Conservation (phyloP, 2,888 invertebrate species). For the Sipunculus nudus region DNA sequence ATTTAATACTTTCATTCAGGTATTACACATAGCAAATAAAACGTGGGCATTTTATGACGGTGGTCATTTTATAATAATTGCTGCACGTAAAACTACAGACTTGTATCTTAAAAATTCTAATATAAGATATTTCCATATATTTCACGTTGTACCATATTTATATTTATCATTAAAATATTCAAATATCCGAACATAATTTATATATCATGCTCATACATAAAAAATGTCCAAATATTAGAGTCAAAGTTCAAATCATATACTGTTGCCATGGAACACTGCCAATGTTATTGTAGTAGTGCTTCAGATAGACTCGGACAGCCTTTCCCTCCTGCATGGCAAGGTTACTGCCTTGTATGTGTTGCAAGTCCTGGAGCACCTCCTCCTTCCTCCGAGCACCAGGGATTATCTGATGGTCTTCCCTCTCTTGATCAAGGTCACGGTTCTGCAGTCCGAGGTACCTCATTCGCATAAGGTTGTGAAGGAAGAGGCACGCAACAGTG, state of each 20-base stretch:
- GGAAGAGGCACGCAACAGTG: conserved; percentile 23
- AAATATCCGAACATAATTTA: too few relatives aligned
- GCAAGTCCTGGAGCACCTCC: conserved; percentile 8
- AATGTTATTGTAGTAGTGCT: conserved; percentile 5
- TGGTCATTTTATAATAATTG: too few relatives aligned
- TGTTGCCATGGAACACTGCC: conserved; percentile 6
- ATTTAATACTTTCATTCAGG: too few relatives aligned
- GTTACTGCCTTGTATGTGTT: conserved; percentile 7
- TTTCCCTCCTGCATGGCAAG: conserved; percentile 3
- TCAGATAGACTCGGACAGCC: not conserved
- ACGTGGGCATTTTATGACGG: too few relatives aligned
- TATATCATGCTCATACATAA: too few relatives aligned
- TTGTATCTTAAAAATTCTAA: too few relatives aligned
- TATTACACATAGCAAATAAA: too few relatives aligned
- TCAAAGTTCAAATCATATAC: conserved; percentile 1
- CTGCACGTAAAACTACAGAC: too few relatives aligned
- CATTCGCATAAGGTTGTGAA: conserved; percentile 31
- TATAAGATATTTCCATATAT: too few relatives aligned
- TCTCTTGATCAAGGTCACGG: conserved; percentile 6
- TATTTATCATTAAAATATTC: too few relatives aligned
- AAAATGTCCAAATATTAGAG: too few relatives aligned
- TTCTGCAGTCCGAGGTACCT: conserved; percentile 29
- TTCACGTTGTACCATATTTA: too few relatives aligned
- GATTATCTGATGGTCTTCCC: conserved; percentile 19
- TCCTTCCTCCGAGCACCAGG: conserved; percentile 33